phyloP scores from a whole-genome alignment of 2,888 invertebrate genomes.

The Oligia strigilis region DNA sequence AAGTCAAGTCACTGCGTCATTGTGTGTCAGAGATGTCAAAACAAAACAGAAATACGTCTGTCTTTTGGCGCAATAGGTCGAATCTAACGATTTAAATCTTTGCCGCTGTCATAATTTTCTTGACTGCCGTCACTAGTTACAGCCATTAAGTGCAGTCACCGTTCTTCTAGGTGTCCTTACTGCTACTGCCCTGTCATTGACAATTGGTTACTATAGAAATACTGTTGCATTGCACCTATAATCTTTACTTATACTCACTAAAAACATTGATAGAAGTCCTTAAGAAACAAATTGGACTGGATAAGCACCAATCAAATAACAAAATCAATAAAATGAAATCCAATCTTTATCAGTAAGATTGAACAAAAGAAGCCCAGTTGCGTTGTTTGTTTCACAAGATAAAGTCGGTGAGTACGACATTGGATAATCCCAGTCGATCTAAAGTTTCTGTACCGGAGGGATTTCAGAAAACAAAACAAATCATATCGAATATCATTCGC shows the following conservation, averaged over 20 bases:
- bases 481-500: conserved; percentile 52
- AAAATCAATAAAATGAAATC: conserved; percentile 33
- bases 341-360: conserved; percentile 33
- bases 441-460: conserved; percentile 57
- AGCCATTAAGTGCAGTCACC: too few relatives aligned
- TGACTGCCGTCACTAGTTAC: too few relatives aligned
- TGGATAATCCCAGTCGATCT: conserved; percentile 58
- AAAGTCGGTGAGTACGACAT: conserved; percentile 40
- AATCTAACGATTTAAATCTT: too few relatives aligned
- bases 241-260: not conserved
- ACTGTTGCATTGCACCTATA: not conserved
- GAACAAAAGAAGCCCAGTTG: conserved; percentile 19
- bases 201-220: not conserved
- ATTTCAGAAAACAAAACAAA: conserved; percentile 52
- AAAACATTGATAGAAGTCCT: not conserved
- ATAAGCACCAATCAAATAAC: conserved; percentile 6
- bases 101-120: too few relatives aligned
- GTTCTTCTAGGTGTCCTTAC: not conserved
- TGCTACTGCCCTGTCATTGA: not conserved
- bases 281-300: not conserved
- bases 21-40: too few relatives aligned
- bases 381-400: conserved; percentile 40
- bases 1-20: too few relatives aligned
- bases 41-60: too few relatives aligned
- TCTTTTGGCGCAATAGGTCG: too few relatives aligned